Evolutionary conservation across 2,797 vertebrate genomes (phyloP).

Genomic region (Pipistrellus kuhlii): DNA sequence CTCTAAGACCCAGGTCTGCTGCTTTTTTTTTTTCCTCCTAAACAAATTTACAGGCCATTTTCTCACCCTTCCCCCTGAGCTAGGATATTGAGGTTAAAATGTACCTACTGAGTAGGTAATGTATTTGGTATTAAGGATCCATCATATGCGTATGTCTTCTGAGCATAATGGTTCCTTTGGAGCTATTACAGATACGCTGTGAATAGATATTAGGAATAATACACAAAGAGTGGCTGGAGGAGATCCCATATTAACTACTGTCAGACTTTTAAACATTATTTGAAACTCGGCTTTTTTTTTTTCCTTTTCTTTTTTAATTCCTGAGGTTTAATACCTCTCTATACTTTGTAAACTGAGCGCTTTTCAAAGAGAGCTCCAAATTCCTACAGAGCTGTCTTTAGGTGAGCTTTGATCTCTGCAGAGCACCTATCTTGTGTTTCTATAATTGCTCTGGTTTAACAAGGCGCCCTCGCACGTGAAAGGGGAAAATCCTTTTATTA

Average conservation of each 20-base stretch:
- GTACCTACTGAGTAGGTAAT: conserved; percentile 68
- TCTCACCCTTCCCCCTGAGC: conserved; percentile 61
- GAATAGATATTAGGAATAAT: conserved; percentile 79
- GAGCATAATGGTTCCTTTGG: conserved; percentile 73
- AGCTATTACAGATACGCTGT: conserved; percentile 70
- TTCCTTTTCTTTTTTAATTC: conserved; percentile 78
- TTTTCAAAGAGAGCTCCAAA: conserved; percentile 85
- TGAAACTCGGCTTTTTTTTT: conserved; percentile 72
- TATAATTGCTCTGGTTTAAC: conserved; percentile 87
- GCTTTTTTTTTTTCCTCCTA: conserved; percentile 23
- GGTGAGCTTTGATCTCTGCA: conserved; percentile 88
- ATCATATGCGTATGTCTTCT: conserved; percentile 27
- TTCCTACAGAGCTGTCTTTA: conserved; percentile 84
- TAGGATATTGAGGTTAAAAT: conserved; percentile 75
- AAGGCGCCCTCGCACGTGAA: conserved; percentile 84
- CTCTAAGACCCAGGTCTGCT: not conserved
- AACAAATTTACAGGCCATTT: conserved; percentile 72
- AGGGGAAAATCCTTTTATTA: conserved; percentile 86
- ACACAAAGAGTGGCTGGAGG: conserved; percentile 74
- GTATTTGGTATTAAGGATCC: conserved; percentile 53
- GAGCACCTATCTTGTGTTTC: conserved; percentile 87
- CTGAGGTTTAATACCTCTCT: conserved; percentile 76
- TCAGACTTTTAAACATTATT: conserved; percentile 78
- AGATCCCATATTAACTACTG: conserved; percentile 76
- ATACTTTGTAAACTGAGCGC: conserved; percentile 84